Evolutionary conservation across 2,888 invertebrate genomes (phyloP).

Genomic region (Dyspetes luteomarginatus): DNA sequence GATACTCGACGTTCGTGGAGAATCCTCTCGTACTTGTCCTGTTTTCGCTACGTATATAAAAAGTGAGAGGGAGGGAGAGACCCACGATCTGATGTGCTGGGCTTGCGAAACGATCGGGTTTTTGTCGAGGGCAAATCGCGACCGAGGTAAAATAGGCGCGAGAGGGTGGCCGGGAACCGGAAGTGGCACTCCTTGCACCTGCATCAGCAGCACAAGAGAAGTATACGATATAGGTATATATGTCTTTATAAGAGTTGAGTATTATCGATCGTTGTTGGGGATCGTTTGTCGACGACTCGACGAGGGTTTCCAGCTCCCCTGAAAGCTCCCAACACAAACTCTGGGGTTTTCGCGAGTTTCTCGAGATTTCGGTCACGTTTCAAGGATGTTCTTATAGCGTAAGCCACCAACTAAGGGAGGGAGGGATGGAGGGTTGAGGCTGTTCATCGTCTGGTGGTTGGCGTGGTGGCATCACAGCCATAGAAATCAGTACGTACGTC

Average conservation of each 20-base stretch:
- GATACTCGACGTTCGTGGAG: background rate
- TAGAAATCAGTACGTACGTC: constrained; percentile 35
- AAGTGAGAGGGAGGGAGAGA: background rate
- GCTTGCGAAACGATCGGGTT: constrained; percentile 1
- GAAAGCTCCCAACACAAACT: background rate
- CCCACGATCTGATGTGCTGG: too few species aligned
- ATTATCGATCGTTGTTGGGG: constrained; percentile 44
- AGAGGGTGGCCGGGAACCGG: constrained; percentile 32
- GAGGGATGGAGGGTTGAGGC: too few species aligned
- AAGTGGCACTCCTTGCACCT: constrained; percentile 57
- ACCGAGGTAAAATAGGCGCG: background rate
- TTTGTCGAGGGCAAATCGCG: constrained; percentile 7
- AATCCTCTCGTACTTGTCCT: background rate
- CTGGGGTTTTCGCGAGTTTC: constrained; percentile 25
- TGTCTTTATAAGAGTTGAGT: background rate
- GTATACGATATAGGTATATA: background rate
- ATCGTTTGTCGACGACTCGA: constrained; percentile 34
- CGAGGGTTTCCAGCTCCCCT: background rate
- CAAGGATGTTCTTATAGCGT: constrained; percentile 48
- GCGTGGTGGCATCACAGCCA: constrained; percentile 11
- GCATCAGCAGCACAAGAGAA: constrained; percentile 34
- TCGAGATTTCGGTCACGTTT: constrained; percentile 59
- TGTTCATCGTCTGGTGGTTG: background rate
- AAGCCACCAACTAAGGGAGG: too few species aligned
- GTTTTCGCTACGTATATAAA: background rate